Conservation (phyloP, 2,113 vertebrate genomes). For the Alethe castanea region DNA sequence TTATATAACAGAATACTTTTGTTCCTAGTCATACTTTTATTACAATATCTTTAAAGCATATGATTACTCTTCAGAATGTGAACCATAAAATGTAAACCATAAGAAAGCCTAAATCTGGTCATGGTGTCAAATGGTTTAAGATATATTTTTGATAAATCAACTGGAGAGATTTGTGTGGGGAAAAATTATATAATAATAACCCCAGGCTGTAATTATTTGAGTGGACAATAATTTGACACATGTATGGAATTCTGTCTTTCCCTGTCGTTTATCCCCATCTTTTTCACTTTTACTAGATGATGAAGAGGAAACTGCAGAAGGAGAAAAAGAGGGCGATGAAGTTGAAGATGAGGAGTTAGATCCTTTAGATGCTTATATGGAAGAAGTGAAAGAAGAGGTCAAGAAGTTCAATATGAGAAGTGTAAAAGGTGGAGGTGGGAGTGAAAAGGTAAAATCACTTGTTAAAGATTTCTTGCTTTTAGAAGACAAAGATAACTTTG, state of each 20-base stretch:
- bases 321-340: conserved; percentile 81
- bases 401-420: conserved; percentile 98
- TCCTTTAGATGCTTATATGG: conserved; percentile 97
- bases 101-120: background rate
- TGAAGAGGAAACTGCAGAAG: conserved; percentile 80
- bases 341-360: conserved; percentile 88
- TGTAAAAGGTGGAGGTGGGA: conserved; percentile 85
- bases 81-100: background rate
- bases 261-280: background rate
- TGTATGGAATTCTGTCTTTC: background rate
- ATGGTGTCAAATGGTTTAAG: background rate
- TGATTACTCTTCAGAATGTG: background rate
- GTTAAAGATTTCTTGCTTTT: background rate
- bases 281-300: conserved; percentile 66
- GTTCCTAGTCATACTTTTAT: background rate
- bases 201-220: background rate
- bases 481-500: background rate
- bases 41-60: background rate
- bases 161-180: background rate
- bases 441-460: conserved; percentile 85
- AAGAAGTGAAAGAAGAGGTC: conserved; percentile 98
- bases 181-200: background rate
- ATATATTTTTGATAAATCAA: background rate
- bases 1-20: background rate
- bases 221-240: background rate